Percentiles rank a stretch among this genome's conserved stretches.
phyloP scores from a whole-genome alignment of 2,113 vertebrate species.

The Montifringilla adamsi region DNA sequence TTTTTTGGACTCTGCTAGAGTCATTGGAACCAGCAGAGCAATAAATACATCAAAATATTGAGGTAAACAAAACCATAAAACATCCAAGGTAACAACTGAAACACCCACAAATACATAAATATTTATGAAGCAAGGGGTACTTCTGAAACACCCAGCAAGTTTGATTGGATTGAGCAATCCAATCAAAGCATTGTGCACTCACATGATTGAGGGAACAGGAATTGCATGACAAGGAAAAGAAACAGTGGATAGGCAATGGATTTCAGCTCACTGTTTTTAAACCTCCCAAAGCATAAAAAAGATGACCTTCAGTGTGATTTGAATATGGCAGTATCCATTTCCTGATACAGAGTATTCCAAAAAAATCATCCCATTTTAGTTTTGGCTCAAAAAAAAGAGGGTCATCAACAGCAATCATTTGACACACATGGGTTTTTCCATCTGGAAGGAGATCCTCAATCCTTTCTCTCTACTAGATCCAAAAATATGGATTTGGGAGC shows the following conservation, averaged over 20 bases:
- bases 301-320: neutral
- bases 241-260: neutral
- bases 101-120: conserved; percentile 40
- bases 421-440: neutral
- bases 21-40: conserved; percentile 5
- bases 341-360: neutral
- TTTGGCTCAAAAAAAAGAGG: neutral
- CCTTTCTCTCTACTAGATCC: neutral
- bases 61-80: conserved; percentile 68
- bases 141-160: neutral
- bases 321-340: neutral
- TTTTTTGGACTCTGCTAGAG: neutral
- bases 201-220: neutral
- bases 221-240: neutral
- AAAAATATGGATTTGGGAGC: neutral
- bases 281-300: neutral
- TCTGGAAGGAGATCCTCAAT: neutral
- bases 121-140: conserved; percentile 41
- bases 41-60: conserved; percentile 61
- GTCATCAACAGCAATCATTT: rapidly evolving
- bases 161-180: conserved; percentile 16
- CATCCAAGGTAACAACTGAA: neutral
- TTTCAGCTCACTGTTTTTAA: neutral
- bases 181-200: neutral
- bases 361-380: neutral